Conservation (phyloP, 2,797 vertebrate genomes). For the Cossypha niveicapilla region DNA sequence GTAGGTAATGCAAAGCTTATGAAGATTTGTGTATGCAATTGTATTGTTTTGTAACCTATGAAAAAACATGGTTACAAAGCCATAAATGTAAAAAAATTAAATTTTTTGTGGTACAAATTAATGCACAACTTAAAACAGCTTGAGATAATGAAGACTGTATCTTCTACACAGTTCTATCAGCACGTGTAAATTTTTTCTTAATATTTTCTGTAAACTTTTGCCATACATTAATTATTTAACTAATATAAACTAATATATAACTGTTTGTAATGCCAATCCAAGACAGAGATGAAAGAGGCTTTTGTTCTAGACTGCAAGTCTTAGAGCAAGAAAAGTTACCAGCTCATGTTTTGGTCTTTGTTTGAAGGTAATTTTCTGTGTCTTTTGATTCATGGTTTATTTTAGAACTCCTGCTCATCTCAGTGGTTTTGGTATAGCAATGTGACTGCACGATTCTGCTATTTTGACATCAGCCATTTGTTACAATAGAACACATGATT, state of each 20-base stretch:
- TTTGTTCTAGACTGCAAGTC: neutral
- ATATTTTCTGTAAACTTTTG: neutral
- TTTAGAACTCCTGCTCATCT: neutral
- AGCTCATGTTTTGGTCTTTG: neutral
- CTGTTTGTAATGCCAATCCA: neutral
- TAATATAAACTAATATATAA: neutral
- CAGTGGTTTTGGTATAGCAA: neutral
- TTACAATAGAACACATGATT: neutral
- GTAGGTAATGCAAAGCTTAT: neutral
- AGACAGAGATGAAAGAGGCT: neutral
- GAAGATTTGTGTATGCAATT: neutral
- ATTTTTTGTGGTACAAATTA: neutral
- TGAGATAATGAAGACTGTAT: neutral
- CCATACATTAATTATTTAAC: neutral
- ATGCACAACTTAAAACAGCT: neutral
- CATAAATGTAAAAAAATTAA: neutral
- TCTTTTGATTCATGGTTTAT: neutral
- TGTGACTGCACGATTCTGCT: neutral
- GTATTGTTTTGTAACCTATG: neutral
- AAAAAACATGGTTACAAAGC: neutral
- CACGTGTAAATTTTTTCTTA: neutral
- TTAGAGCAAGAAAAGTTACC: neutral
- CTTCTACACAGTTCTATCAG: neutral
- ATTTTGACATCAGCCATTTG: neutral
- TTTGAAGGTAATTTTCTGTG: neutral